Evolutionary conservation across 2,113 vertebrate genomes (phyloP).

Genomic region (Corythoichthys haematopterus): DNA sequence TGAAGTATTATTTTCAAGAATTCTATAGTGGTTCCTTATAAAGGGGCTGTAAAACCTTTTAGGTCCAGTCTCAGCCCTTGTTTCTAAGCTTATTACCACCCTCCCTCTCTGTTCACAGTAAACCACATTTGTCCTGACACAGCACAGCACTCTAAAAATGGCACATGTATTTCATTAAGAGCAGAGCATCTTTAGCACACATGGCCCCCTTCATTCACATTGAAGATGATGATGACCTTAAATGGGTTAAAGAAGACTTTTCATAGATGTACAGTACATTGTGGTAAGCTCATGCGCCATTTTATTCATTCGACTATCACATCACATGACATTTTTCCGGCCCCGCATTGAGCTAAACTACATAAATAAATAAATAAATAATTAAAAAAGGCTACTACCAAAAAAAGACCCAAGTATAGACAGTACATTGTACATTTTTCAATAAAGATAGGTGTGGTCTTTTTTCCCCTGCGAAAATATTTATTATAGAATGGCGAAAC

Average conservation of each 20-base stretch:
- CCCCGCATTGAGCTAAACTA: no score
- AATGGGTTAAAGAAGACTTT: background rate
- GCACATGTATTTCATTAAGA: constrained; percentile 30
- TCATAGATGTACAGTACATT: background rate
- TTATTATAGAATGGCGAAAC: no score
- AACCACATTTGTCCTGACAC: constrained; percentile 11
- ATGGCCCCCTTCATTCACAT: constrained; percentile 12
- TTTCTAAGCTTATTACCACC: background rate
- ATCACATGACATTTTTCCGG: background rate
- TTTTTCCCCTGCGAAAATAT: no score
- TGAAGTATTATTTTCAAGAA: background rate
- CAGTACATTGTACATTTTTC: no score
- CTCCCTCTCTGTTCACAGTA: background rate
- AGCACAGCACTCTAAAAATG: constrained; percentile 1
- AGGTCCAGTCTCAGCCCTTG: background rate
- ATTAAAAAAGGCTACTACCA: no score
- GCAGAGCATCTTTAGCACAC: constrained; percentile 20
- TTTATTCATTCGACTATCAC: background rate
- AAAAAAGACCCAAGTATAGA: no score
- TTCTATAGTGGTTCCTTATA: background rate
- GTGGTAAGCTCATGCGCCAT: background rate
- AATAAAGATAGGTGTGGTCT: no score
- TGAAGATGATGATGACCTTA: constrained; percentile 18
- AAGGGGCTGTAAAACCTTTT: background rate
- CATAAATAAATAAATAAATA: no score